These are phyloP conservation scores for Pheosia tremula DNA, from an alignment of 2,888 invertebrate species.

Conservation along the genomic window DNA sequence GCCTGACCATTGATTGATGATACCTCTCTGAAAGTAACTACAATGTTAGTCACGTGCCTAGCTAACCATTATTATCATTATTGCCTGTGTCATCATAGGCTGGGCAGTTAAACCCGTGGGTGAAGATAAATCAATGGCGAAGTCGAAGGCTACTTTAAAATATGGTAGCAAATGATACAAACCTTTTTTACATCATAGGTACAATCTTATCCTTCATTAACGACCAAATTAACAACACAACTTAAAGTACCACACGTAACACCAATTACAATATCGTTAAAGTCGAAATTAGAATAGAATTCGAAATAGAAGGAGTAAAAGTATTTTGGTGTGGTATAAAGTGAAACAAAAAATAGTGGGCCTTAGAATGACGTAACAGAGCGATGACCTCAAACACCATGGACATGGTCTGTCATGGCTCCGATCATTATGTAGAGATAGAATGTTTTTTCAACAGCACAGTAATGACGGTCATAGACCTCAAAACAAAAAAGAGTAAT, in stretches of 20 bases:
- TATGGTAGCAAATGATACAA: constrained; percentile 12
- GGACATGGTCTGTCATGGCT: constrained; percentile 58
- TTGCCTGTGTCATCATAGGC: not conserved
- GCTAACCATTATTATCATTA: not conserved
- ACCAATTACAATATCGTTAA: constrained; percentile 10
- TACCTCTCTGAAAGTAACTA: not conserved
- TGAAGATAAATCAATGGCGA: not conserved
- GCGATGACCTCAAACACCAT: constrained; percentile 60
- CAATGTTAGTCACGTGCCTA: not conserved
- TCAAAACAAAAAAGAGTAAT: not conserved
- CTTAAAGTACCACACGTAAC: not conserved
- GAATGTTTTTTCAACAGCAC: constrained; percentile 35
- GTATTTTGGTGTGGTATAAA: constrained; percentile 39
- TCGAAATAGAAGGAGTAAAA: constrained; percentile 35
- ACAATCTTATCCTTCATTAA: constrained; percentile 10
- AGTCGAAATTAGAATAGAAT: constrained; percentile 20
- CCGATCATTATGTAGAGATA: constrained; percentile 45
- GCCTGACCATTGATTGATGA: not conserved
- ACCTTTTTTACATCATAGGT: constrained; percentile 20
- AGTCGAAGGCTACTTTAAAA: constrained; percentile 1
- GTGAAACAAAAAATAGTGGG: constrained; percentile 60
- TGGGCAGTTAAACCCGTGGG: not conserved
- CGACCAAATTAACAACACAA: constrained; percentile 4
- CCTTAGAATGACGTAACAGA: constrained; percentile 72
- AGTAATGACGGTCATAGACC: constrained; percentile 36